Base-by-base conservation (phyloP, 2,113 vertebrate genomes). In the Perca schrenkii region DNA sequence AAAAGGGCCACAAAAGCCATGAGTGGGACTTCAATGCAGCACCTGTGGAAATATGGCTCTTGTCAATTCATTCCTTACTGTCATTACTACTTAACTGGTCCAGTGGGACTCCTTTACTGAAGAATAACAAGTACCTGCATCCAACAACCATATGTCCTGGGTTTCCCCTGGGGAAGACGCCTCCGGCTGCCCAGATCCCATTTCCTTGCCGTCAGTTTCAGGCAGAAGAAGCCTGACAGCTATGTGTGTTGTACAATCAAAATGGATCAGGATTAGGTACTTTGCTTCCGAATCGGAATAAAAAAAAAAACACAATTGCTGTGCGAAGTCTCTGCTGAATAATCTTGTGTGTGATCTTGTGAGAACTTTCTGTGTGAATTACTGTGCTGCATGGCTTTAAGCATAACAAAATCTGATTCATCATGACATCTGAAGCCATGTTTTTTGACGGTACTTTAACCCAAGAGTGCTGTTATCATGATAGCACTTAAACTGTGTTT, bases 31-130 rank as follows among this genome's bases (percentile, higher is more conserved):
- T 60, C 46, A 84, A 22, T 50, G 58, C 72, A 65, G 67, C 76
- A 91, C 92, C 82, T 93, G 89, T 82, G 67, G 89, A 91, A 92
- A 83, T 82, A 83, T 86, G 78, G 81, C 84, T 87, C 72, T 61
- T 54, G 79, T 86, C 81, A 86, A 82, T 92, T 89, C 76, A 80
- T 92, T 85, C 85, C 66, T 78, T 86, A 86, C 80, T 86, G 88
- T 90, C 88, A 91, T 94, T 94, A 94, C 86, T 66, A 83, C 83
- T 87, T 92, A 93, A 94, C 84, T 88, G 92, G 85, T 90, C 94
- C 89, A 25, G 11, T 49, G 89, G 90, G 95, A 88, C 84, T 92
- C 40, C 77, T 92, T 92, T 79, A 65, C 71, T 80, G 77, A 71
- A 79, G 69, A 93, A 91, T 91, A 94, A 95, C 92, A 93, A 90